phyloP scores from a whole-genome alignment of 2,797 vertebrate species.

The Schizopygopsis pylzovi region DNA sequence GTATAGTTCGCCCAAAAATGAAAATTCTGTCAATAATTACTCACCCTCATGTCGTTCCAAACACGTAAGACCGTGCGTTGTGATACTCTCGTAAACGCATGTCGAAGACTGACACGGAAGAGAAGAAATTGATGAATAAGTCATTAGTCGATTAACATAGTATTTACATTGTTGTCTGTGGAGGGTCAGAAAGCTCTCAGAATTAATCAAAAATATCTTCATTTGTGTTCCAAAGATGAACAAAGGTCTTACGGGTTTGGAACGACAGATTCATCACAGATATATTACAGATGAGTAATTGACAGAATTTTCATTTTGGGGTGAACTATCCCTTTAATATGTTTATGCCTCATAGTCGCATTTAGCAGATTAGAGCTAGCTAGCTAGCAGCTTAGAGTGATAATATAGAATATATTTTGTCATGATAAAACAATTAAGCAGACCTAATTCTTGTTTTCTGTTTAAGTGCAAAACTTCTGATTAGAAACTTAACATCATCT shows the following conservation, averaged over 20 bases:
- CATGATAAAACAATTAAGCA: neutral
- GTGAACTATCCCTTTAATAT: neutral
- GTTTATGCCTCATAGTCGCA: neutral
- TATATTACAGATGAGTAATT: neutral
- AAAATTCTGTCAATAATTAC: neutral
- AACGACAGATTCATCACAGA: neutral
- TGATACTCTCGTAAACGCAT: too few species aligned
- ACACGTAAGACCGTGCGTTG: too few species aligned
- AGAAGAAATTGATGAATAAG: too few species aligned
- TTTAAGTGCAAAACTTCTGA: neutral
- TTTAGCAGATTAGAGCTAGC: neutral
- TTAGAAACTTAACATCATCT: constrained; percentile 15
- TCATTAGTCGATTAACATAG: too few species aligned
- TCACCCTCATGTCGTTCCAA: too few species aligned
- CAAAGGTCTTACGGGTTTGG: too few species aligned
- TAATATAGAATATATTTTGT: neutral
- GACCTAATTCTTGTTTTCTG: neutral
- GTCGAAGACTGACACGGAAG: too few species aligned
- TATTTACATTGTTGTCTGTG: too few species aligned
- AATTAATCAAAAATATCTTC: neutral
- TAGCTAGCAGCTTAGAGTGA: too few species aligned
- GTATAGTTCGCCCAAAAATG: neutral
- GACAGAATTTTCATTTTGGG: neutral
- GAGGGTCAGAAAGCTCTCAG: too few species aligned
- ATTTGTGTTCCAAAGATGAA: neutral